Base-by-base conservation (phyloP, 2,797 vertebrate genomes). In the Lepilemur ruficaudatus region DNA sequence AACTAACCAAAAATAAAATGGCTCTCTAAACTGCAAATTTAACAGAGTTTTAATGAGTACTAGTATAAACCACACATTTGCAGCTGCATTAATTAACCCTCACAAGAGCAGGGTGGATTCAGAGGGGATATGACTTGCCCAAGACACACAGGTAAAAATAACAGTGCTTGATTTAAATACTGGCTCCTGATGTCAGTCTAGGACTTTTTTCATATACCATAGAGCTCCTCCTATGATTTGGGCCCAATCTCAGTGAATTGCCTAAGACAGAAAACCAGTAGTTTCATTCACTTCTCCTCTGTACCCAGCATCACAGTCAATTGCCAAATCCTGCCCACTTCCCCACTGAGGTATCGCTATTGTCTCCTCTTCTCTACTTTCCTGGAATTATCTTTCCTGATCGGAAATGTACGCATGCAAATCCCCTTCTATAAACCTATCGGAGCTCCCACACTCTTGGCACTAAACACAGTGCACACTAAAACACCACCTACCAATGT, bases 141-240 rank as follows among this genome's bases (percentile, higher is more conserved):
- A 30, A 67, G 14, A 61, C 17, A 5, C 9, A 30, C n/a, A 55
- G 23, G 41, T 61, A 17, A 32, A 63, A 79, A 43, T 1, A 20
- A 14, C 28, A 57, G 59, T 6, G 2, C 43, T 25, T 0, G 4
- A 18, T 28, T 59, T 59, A 55, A 52, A 17, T 23, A 6, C 28
- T 18, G 11, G 12, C n/a, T 11, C 32, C 4, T 11, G 0, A 28
- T 11, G 43, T 18, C 55, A 50, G 18, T 10, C n/a, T 38, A 28
- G 6, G n/a, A 15, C 20, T 43, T 46, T 32, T 15, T 22, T 41
- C 38, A 5, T 0, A 12, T 2, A 22, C 20, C 2, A 20, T 0
- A 3, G 57, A 78, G 48, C 41, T 48, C 15, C n/a, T 69, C 28
- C 69, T 22, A 4, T n/a, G 25, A 63, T 20, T 72, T 12, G 5